A percentile compares a stretch with the other conserved stretches of the same genome.
These are phyloP conservation scores for Malacoctenus gilli DNA, from an alignment of 2,797 vertebrate genomes.

Conservation along the genomic window DNA sequence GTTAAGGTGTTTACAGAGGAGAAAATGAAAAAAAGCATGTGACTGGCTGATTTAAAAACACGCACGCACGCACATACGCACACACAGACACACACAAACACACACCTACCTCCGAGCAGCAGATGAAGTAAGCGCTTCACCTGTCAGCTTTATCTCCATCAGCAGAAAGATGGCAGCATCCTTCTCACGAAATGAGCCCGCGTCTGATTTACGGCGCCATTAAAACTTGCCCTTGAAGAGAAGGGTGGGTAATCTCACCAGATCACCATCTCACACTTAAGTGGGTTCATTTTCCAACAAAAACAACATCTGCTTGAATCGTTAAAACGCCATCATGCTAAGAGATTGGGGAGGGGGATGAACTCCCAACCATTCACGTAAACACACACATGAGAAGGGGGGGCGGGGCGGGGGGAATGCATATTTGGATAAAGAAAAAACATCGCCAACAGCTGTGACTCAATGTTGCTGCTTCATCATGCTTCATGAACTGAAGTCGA, in stretches of 20 bases:
- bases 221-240: slow-evolving; percentile 57
- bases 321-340: slow-evolving; percentile 69
- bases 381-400: too few relatives aligned
- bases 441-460: slow-evolving; percentile 39
- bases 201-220: slow-evolving; percentile 48
- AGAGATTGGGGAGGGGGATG: slow-evolving; percentile 35
- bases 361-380: slow-evolving; percentile 28
- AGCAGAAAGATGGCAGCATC: slow-evolving; percentile 33
- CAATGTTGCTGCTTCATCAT: slow-evolving; percentile 10
- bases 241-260: slow-evolving; percentile 53
- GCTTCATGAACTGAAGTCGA: slow-evolving; percentile 13
- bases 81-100: neutral
- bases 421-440: slow-evolving; percentile 16
- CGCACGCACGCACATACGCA: too few relatives aligned
- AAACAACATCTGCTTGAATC: slow-evolving; percentile 70
- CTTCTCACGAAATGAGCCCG: slow-evolving; percentile 44
- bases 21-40: neutral
- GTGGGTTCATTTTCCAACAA: slow-evolving; percentile 56
- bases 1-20: neutral
- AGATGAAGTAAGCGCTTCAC: slow-evolving; percentile 19
- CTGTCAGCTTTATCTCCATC: slow-evolving; percentile 35
- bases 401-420: too few relatives aligned
- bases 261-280: slow-evolving; percentile 62
- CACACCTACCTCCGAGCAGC: neutral
- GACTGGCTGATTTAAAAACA: slow-evolving; percentile 4